phyloP scores from a whole-genome alignment of 2,797 vertebrate genomes.

The Urophycis tenuis region DNA sequence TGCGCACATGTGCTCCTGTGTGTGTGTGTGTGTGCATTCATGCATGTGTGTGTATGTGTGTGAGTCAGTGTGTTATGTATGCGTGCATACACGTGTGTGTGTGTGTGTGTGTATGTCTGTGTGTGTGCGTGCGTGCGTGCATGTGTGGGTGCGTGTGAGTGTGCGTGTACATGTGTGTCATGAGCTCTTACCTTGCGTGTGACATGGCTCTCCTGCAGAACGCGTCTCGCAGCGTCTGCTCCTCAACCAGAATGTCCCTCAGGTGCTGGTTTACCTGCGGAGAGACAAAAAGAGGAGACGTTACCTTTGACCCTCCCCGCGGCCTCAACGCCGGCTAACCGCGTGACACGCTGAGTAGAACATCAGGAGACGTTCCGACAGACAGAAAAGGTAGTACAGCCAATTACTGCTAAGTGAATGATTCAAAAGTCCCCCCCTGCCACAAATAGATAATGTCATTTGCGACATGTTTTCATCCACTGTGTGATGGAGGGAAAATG shows the following conservation, averaged over 20 bases:
- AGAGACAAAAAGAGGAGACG: background rate
- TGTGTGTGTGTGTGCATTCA: no score
- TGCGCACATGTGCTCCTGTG: no score
- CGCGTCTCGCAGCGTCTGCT: constrained; percentile 79
- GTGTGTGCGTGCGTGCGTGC: no score
- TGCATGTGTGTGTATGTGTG: no score
- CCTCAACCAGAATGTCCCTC: constrained; percentile 86
- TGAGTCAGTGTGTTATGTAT: no score
- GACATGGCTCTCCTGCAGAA: constrained; percentile 67
- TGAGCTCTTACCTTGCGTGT: constrained; percentile 70
- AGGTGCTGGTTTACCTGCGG: constrained; percentile 88
- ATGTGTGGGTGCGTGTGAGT: no score
- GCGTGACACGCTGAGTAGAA: background rate
- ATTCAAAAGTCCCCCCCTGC: background rate
- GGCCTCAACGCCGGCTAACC: background rate
- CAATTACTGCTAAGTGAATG: background rate
- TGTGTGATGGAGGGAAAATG: no score
- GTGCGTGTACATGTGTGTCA: no score
- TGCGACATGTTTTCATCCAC: background rate
- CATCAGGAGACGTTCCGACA: background rate
- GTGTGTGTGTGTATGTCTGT: no score
- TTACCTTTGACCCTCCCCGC: background rate
- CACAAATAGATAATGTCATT: background rate
- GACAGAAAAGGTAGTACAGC: background rate
- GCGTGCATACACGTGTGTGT: no score